These are phyloP conservation scores for Phoenicopterus ruber DNA, from an alignment of 2,113 vertebrate genomes.

Conservation along the genomic window DNA sequence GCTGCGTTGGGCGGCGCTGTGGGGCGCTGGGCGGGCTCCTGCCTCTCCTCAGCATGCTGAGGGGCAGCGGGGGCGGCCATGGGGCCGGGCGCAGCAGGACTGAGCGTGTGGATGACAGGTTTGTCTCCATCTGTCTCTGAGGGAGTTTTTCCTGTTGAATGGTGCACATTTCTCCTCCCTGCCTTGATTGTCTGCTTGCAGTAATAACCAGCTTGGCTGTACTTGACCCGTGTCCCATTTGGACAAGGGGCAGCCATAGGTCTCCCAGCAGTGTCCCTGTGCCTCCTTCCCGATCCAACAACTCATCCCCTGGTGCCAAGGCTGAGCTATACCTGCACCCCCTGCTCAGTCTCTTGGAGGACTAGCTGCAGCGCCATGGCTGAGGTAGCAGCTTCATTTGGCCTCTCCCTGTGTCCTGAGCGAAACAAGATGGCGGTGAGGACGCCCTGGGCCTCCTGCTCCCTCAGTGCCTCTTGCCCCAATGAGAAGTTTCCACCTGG, in stretches of 20 bases:
- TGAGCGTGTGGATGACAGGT: accelerated
- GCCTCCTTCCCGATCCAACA: background rate
- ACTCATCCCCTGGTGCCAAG: background rate
- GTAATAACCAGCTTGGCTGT: background rate
- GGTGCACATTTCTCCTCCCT: background rate
- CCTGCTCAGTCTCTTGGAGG: background rate
- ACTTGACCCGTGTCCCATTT: background rate
- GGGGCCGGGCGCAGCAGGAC: background rate
- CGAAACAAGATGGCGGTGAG: background rate
- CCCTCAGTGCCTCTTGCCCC: background rate
- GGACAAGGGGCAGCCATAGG: background rate
- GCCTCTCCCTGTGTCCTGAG: background rate
- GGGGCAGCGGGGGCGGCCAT: background rate
- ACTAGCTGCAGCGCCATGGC: background rate
- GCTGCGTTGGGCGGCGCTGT: accelerated
- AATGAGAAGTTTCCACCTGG: background rate
- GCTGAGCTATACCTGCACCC: accelerated
- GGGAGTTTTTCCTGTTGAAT: background rate
- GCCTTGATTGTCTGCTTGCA: background rate
- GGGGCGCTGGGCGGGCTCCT: accelerated
- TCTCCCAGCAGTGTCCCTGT: background rate
- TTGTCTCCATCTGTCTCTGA: background rate
- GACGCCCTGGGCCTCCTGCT: background rate
- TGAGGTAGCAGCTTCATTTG: background rate
- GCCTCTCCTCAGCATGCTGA: background rate